These are phyloP conservation scores for Megalops cyprinoides DNA, from an alignment of 2,797 vertebrate genomes.

Conservation along the genomic window DNA sequence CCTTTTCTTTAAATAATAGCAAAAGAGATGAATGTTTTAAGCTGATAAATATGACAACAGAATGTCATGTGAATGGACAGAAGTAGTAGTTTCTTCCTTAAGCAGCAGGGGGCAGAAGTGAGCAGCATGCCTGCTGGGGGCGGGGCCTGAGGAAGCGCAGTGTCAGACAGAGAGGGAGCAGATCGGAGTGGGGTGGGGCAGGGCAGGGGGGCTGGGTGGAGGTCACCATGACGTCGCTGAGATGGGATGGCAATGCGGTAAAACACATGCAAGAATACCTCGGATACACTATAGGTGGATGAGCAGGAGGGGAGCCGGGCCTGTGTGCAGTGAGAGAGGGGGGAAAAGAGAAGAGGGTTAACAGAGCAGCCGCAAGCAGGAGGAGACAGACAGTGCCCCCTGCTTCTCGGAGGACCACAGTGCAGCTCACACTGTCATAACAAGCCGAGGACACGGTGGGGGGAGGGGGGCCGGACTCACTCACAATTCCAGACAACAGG, in stretches of 20 bases:
- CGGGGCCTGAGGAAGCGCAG: neutral
- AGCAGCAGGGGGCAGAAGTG: conserved; percentile 44
- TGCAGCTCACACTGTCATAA: conserved; percentile 20
- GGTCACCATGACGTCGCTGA: conserved; percentile 62
- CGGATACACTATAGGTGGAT: conserved; percentile 99
- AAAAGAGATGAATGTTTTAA: no score
- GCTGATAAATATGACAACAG: neutral
- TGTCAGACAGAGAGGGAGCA: conserved; percentile 48
- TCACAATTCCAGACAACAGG: conserved; percentile 6
- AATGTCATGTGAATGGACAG: neutral
- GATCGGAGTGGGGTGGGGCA: conserved; percentile 36
- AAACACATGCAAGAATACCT: conserved; percentile 98
- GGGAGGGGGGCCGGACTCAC: neutral
- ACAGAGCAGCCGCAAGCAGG: conserved; percentile 78
- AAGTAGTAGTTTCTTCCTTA: neutral
- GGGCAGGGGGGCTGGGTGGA: conserved; percentile 48
- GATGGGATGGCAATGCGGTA: conserved; percentile 76
- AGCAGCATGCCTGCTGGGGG: conserved; percentile 47
- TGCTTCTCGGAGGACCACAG: conserved; percentile 40
- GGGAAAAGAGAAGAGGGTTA: conserved; percentile 91
- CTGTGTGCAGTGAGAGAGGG: conserved; percentile 88
- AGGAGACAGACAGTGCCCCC: conserved; percentile 50
- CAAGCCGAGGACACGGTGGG: neutral
- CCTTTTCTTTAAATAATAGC: neutral
- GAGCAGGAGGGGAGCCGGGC: conserved; percentile 99